phyloP scores from a whole-genome alignment of 2,888 invertebrate species.

The Hemistola chrysoprasaria region DNA sequence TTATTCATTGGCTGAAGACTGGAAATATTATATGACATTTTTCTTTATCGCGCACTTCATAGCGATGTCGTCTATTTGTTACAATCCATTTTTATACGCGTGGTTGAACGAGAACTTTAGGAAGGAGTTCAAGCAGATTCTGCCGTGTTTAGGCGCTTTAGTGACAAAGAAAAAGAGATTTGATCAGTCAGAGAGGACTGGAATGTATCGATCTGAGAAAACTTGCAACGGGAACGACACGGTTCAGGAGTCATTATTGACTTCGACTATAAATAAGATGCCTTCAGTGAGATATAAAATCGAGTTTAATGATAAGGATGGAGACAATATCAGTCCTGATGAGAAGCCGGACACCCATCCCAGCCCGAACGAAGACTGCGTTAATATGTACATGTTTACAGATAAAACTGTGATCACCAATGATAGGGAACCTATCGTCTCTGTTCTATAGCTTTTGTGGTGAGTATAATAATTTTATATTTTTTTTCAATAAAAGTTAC shows the following conservation, averaged over 20 bases:
- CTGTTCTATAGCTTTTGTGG: slow-evolving; percentile 62
- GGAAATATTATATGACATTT: slow-evolving; percentile 88
- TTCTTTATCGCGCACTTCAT: slow-evolving; percentile 92
- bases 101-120: slow-evolving; percentile 98
- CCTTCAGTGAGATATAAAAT: slow-evolving; percentile 73
- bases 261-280: slow-evolving; percentile 67
- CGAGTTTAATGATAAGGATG: slow-evolving; percentile 65
- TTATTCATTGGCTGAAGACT: slow-evolving; percentile 82
- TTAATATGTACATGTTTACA: slow-evolving; percentile 77
- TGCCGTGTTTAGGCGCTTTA: slow-evolving; percentile 83
- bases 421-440: slow-evolving; percentile 74
- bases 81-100: slow-evolving; percentile 96
- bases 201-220: slow-evolving; percentile 71
- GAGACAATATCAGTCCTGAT: slow-evolving; percentile 70
- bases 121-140: slow-evolving; percentile 92
- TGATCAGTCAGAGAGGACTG: slow-evolving; percentile 71
- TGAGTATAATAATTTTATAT: slow-evolving; percentile 46
- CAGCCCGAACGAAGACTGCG: slow-evolving; percentile 72
- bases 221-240: slow-evolving; percentile 77
- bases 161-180: slow-evolving; percentile 68
- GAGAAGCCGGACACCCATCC: slow-evolving; percentile 68
- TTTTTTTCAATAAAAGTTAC: too few species aligned
- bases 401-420: slow-evolving; percentile 68
- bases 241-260: slow-evolving; percentile 70
- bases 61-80: slow-evolving; percentile 97